phyloP scores from a whole-genome alignment of 2,888 invertebrate genomes.

The Mantis religiosa region DNA sequence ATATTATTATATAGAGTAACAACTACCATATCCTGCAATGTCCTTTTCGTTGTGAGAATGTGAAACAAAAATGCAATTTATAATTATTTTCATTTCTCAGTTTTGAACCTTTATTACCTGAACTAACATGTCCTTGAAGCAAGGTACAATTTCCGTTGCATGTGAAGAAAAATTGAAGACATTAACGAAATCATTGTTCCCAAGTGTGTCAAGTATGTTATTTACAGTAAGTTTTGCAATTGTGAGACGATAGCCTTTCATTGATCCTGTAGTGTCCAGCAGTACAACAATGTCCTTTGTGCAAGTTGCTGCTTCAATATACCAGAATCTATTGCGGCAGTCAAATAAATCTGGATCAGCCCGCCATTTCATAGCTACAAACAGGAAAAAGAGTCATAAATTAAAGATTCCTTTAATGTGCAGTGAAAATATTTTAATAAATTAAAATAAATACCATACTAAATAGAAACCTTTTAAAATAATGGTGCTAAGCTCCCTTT shows the following conservation, averaged over 20 bases:
- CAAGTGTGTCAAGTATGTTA: slow-evolving; percentile 88
- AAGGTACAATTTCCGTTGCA: slow-evolving; percentile 72
- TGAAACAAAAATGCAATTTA: no score
- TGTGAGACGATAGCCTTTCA: slow-evolving; percentile 75
- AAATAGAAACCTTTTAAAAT: no score
- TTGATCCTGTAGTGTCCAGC: slow-evolving; percentile 93
- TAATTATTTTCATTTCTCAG: background rate
- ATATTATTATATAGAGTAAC: no score
- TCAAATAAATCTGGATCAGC: slow-evolving; percentile 76
- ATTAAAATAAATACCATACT: no score
- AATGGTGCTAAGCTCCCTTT: no score
- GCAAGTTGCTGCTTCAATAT: slow-evolving; percentile 95
- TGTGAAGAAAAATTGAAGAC: slow-evolving; percentile 72
- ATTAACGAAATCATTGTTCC: slow-evolving; percentile 96
- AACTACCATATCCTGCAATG: no score
- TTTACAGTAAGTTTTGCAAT: slow-evolving; percentile 82
- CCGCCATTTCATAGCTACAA: slow-evolving; percentile 64
- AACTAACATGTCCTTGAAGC: slow-evolving; percentile 79
- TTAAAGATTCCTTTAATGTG: no score
- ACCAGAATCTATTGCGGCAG: slow-evolving; percentile 90
- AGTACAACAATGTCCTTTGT: slow-evolving; percentile 96
- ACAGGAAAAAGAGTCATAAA: background rate
- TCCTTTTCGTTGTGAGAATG: no score
- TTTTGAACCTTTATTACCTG: slow-evolving; percentile 45
- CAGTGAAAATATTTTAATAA: no score